Base-by-base conservation (phyloP, 2,797 vertebrate species). In the Myotis vivesi region DNA sequence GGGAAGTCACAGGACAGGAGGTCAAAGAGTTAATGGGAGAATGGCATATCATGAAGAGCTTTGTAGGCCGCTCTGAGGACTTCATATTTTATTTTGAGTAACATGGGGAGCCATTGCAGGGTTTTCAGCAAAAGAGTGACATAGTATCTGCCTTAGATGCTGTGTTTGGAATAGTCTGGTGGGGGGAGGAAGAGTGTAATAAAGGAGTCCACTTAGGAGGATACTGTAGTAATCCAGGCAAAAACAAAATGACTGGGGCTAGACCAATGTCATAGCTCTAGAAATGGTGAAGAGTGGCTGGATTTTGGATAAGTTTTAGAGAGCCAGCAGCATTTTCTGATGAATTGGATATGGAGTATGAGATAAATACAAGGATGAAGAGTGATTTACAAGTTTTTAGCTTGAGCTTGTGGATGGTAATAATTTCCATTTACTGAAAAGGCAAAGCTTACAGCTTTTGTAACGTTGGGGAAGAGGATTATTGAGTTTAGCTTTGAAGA, bases 391-490 rank as follows among this genome's bases (percentile, higher is more conserved):
- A 92, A 53, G 23, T 46, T 55, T 71, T 95, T 68, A 88, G 33
- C 49, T 2, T 62, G 41, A 80, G 3, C 11, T 91, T 79, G 57
- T 59, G 23, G 30, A 44, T 79, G 41, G 16, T 86, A 30, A 91
- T 88, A 85, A 77, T 87, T 91, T 3, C 30, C 51, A 55, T 66
- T 94, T 86, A 85, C 6, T 72, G 38, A 91, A 64, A 88, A 91
- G 2, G 4, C 41, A 59, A 81, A 77, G 36, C 19, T 38, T 84
- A 4, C 1, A 94, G 16, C 9, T 55, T 87, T 92, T 73, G 25
- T 69, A 16, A 15, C 0, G 1, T 69, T 28, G 15, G 6, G 19
- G 22, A 81, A 69, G 59, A 87, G 15, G 36, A 23, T 38, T 55
- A 55, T 38, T 33, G 11, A 87, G 30, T 83, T 95, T 16, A 55